A percentile compares a stretch with the other conserved stretches of the same genome.
phyloP scores from a whole-genome alignment of 2,888 invertebrate species.

The Cephus sareptanus region DNA sequence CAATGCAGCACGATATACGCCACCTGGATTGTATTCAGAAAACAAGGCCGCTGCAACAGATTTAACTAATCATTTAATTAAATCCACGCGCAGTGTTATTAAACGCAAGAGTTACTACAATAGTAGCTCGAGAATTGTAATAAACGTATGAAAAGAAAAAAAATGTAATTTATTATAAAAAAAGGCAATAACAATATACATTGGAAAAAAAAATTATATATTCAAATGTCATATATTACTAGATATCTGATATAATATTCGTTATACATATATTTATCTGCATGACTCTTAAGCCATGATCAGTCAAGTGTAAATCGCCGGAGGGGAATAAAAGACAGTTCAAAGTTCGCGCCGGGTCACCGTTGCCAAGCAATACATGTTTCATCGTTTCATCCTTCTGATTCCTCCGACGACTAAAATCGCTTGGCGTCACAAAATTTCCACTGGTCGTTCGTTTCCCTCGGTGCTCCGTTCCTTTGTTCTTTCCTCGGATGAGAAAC shows the following conservation, averaged over 20 bases:
- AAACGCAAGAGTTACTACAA: not conserved
- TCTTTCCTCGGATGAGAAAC: too few species aligned
- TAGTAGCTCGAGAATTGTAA: not conserved
- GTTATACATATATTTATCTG: not conserved
- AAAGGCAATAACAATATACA: too few species aligned
- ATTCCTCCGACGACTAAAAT: not conserved
- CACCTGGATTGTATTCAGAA: not conserved
- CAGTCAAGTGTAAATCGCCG: not conserved
- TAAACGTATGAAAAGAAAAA: not conserved
- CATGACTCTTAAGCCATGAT: not conserved
- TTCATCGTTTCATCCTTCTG: not conserved
- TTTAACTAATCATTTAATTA: slow-evolving; percentile 24
- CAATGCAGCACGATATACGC: not conserved
- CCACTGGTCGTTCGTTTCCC: slow-evolving; percentile 24
- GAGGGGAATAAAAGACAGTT: slow-evolving; percentile 16
- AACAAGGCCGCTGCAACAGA: not conserved
- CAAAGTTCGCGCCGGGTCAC: slow-evolving; percentile 37
- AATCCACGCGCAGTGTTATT: not conserved
- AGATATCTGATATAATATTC: not conserved
- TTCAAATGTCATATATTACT: not conserved
- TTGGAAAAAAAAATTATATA: too few species aligned
- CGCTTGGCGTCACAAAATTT: slow-evolving; percentile 39
- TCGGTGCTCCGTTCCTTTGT: not conserved
- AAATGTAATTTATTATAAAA: not conserved
- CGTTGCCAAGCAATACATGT: slow-evolving; percentile 15